Conservation (phyloP, 2,797 vertebrate genomes). For the Vultur gryphus region DNA sequence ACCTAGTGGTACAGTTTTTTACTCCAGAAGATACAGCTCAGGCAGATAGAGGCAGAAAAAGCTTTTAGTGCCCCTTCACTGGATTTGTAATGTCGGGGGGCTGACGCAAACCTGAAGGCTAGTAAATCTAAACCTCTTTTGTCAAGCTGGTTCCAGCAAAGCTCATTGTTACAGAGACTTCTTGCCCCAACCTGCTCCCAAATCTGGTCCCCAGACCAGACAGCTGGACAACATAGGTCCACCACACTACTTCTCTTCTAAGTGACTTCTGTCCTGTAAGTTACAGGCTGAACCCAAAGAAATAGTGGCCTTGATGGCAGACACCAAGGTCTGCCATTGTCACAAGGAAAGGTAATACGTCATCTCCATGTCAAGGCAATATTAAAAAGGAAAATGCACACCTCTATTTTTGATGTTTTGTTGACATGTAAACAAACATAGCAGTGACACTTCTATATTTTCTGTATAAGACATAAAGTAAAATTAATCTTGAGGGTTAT, state of each 20-base stretch:
- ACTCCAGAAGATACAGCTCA: not conserved
- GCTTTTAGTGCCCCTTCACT: not conserved
- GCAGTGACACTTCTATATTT: not conserved
- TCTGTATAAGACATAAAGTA: not conserved
- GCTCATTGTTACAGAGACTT: not conserved
- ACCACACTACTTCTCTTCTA: not conserved
- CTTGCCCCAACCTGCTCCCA: not conserved
- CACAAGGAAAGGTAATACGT: not conserved
- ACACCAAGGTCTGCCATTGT: not conserved
- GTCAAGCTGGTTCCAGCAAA: not conserved
- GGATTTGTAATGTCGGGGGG: not conserved
- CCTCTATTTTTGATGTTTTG: not conserved
- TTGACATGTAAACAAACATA: not conserved
- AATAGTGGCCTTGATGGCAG: not conserved
- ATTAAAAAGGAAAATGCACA: not conserved
- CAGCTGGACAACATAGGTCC: not conserved
- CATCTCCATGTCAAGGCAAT: not conserved
- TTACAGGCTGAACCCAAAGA: not conserved
- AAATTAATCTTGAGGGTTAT: not conserved
- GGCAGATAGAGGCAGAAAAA: not conserved
- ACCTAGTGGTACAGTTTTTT: not conserved
- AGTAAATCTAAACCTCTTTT: not conserved
- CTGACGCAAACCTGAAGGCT: not conserved
- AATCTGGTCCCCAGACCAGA: not conserved
- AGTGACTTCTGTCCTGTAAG: not conserved